Evolutionary conservation across 64 coral and sea anemone species (phyloP).

Genomic region (Montipora foliosa): DNA sequence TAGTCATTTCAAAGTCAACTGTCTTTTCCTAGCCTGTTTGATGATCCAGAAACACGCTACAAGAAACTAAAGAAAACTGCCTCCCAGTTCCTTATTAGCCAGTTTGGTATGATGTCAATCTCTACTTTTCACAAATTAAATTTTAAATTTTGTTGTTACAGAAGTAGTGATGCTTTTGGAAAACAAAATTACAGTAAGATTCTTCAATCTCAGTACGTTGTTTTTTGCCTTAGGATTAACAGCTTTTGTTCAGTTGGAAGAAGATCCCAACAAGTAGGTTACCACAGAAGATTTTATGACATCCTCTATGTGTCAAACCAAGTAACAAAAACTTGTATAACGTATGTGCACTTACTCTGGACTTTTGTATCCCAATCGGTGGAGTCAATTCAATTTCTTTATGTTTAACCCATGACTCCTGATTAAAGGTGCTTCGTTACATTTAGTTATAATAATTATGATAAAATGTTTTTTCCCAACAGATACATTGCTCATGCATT

Average conservation of each 20-base stretch:
- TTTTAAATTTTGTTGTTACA: too few species aligned
- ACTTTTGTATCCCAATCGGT: too few species aligned
- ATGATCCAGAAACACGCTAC: conserved; percentile 86
- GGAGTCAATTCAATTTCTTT: too few species aligned
- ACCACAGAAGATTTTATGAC: not conserved
- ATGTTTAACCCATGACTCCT: too few species aligned
- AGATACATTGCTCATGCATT: conserved; percentile 91
- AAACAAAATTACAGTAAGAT: not conserved
- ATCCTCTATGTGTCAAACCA: too few species aligned
- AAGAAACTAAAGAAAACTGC: conserved; percentile 92
- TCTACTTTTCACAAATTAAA: not conserved
- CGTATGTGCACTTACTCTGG: too few species aligned
- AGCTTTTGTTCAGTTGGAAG: conserved; percentile 72
- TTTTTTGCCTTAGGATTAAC: conserved; percentile 48
- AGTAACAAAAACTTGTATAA: too few species aligned
- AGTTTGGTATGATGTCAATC: conserved; percentile 84
- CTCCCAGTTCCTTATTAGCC: conserved; percentile 88
- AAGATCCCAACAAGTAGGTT: conserved; percentile 71
- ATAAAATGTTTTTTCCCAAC: not conserved
- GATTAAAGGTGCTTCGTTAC: too few species aligned
- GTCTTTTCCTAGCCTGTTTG: conserved; percentile 81
- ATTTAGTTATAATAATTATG: too few species aligned
- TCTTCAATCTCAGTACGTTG: not conserved
- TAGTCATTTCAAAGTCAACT: not conserved
- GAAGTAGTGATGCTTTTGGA: too few species aligned